These are phyloP conservation scores for Scytalopus superciliaris DNA, from an alignment of 2,113 vertebrate species.

Conservation along the genomic window DNA sequence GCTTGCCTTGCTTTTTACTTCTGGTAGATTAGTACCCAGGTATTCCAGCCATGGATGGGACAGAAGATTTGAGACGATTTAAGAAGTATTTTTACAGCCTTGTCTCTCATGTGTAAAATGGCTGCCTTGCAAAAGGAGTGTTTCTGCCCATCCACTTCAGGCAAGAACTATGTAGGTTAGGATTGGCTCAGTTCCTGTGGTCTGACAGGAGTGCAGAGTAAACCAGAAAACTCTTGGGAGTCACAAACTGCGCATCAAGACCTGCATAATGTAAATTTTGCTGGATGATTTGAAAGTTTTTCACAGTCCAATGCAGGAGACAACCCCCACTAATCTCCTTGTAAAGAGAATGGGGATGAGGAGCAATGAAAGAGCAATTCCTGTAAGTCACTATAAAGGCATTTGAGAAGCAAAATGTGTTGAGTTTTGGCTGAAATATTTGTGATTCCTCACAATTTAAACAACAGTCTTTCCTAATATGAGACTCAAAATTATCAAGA, in stretches of 20 bases:
- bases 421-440: neutral
- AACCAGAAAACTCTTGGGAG: neutral
- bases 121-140: neutral
- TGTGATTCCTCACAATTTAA: neutral
- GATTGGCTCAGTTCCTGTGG: neutral
- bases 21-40: neutral
- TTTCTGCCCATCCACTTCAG: neutral
- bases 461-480: neutral
- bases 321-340: fast-evolving
- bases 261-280: neutral
- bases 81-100: neutral
- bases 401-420: neutral
- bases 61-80: neutral
- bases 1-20: neutral
- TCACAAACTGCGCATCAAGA: neutral
- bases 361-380: neutral
- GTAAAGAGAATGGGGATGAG: neutral
- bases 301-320: neutral
- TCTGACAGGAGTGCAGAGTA: neutral
- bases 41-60: neutral
- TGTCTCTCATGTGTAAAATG: neutral
- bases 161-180: neutral
- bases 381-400: neutral
- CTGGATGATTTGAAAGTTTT: neutral
- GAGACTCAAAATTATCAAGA: neutral